These are phyloP conservation scores for Cremastinae sp. DNA, from an alignment of 2,888 invertebrate species.

Conservation along the genomic window DNA sequence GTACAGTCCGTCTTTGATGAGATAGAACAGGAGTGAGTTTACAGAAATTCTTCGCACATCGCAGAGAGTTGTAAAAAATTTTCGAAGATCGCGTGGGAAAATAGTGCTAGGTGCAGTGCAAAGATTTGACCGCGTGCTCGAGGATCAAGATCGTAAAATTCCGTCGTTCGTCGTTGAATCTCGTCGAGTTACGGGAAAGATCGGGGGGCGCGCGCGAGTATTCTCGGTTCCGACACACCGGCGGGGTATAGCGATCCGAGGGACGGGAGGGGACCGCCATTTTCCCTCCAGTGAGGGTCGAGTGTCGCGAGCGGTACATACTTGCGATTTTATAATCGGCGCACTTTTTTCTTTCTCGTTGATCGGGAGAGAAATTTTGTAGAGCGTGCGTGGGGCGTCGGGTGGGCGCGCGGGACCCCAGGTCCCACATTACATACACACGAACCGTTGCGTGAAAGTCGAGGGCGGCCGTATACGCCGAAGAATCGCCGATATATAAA, in stretches of 20 bases:
- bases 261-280: conserved; percentile 75
- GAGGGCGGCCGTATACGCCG: not conserved
- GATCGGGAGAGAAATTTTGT: conserved; percentile 63
- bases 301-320: conserved; percentile 73
- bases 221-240: conserved; percentile 59
- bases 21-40: not conserved
- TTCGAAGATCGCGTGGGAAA: not conserved
- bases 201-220: conserved; percentile 76
- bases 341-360: conserved; percentile 63
- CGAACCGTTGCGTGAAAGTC: conserved; percentile 55
- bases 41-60: not conserved
- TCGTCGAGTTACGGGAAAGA: conserved; percentile 71
- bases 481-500: conserved; percentile 1
- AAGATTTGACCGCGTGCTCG: conserved; percentile 39
- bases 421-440: conserved; percentile 66
- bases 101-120: not conserved
- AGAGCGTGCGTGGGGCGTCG: conserved; percentile 68
- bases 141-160: conserved; percentile 30
- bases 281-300: conserved; percentile 77
- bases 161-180: conserved; percentile 48
- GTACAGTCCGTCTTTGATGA: not conserved
- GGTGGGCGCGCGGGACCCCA: conserved; percentile 72
- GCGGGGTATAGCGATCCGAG: conserved; percentile 50
- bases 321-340: conserved; percentile 62
- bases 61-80: not conserved